Base-by-base conservation (phyloP, 1,140 invertebrate genomes). In the Atopsyche davidsoni region DNA sequence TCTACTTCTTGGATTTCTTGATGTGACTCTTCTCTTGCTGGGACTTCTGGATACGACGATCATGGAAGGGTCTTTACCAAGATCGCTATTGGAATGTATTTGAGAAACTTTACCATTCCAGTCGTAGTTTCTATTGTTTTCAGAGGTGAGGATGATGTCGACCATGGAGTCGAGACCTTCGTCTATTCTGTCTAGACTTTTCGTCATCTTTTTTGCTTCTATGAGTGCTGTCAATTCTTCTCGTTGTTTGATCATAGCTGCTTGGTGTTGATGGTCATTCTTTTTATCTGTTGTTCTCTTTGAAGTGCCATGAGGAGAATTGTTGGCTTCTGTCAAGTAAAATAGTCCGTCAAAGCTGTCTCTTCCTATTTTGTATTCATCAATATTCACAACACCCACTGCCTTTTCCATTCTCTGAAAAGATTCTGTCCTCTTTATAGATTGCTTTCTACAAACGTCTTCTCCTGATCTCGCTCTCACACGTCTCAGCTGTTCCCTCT, bases 141-240 rank as follows among this genome's bases (percentile, higher is more conserved):
- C 72, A 0, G 68, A 61, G 4, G 77, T 75, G 11, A 84, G 69
- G 1, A 86, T 78, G 14, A 86, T 84, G 59, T 85, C 79, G 0
- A 85, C 77, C 72, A 85, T 79, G 1, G 82, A 77, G 51, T 87
- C 82, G 0, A 86, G 62, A 7, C 82, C 82, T 57, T 87, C 85
- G 57, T 86, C 85, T 3, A 89, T 82, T 40, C 84, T 76, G 50
- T 89, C 86, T 22, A 88, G 65, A 47, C 85, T 88, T 67, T 88
- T 89, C 1, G 83, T 83, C 39, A 84, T 70, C 23, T 77, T 72
- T 40, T 76, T 75, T 38, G 68, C 76, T 65, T 73, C 76, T 51
- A 68, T 73, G 55, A 70, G 70, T 52, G 58, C 77, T 24, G 71
- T 73, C 56, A 73, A 67, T 14, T 59, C 54, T 50, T 59, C 46